A percentile compares a stretch with the other conserved stretches of the same genome.
phyloP scores from a whole-genome alignment of 2,797 vertebrate species.

The Mus caroli region DNA sequence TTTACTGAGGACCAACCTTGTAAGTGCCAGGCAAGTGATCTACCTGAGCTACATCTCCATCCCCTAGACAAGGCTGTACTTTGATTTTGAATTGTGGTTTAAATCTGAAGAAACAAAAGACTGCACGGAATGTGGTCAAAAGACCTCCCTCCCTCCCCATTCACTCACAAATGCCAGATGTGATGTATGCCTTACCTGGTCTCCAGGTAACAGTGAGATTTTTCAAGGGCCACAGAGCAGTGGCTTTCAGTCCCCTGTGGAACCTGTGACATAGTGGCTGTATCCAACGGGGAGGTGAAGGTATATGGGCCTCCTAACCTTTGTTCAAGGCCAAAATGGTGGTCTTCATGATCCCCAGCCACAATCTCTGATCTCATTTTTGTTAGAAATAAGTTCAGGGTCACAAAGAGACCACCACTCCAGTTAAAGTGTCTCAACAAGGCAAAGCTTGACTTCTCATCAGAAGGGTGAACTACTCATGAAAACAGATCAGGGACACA shows the following conservation, averaged over 20 bases:
- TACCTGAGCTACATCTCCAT: background rate
- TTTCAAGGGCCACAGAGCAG: background rate
- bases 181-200: background rate
- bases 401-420: background rate
- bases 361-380: background rate
- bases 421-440: background rate
- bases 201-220: background rate
- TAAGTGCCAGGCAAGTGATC: background rate
- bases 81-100: conserved; percentile 35
- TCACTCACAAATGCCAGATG: background rate
- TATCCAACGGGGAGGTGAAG: background rate
- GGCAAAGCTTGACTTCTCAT: background rate
- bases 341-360: background rate
- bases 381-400: background rate
- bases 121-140: background rate
- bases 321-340: background rate
- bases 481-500: no score
- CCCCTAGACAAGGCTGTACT: background rate
- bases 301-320: background rate
- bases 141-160: background rate
- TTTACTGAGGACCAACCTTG: background rate
- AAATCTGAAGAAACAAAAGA: conserved; percentile 42
- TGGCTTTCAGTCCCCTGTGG: background rate
- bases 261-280: background rate
- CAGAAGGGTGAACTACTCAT: no score